These are phyloP conservation scores for Pogonocherus hispidulus DNA, from an alignment of 2,888 invertebrate genomes.

Conservation along the genomic window DNA sequence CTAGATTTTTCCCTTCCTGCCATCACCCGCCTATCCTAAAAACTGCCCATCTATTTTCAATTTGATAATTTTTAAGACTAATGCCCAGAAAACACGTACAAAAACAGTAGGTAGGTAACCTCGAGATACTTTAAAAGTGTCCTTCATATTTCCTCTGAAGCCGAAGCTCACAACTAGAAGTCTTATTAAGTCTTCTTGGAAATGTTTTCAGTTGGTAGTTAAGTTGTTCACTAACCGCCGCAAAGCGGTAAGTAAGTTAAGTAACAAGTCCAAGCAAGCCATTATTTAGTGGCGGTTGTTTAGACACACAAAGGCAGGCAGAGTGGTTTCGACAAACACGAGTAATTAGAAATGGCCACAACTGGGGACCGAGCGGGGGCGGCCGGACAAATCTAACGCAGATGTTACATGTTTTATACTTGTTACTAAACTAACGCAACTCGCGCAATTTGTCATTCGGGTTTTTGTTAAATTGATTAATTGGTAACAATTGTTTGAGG, in stretches of 20 bases:
- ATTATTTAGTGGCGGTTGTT: conserved; percentile 24
- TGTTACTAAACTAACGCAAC: conserved; percentile 58
- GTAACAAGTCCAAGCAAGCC: conserved; percentile 16
- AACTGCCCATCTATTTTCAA: too few species aligned
- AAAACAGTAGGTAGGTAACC: too few species aligned
- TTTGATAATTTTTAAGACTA: too few species aligned
- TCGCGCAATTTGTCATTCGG: conserved; percentile 60
- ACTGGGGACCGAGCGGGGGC: conserved; percentile 39
- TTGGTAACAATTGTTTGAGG: conserved; percentile 49
- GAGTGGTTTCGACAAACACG: conserved; percentile 36
- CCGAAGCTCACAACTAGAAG: too few species aligned
- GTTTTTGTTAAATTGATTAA: conserved; percentile 60
- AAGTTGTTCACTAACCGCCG: conserved; percentile 13
- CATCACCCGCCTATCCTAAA: too few species aligned
- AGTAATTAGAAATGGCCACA: conserved; percentile 56
- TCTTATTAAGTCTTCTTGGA: background rate
- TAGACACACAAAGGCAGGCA: conserved; percentile 20
- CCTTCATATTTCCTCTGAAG: too few species aligned
- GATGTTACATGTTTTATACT: conserved; percentile 62
- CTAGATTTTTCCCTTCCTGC: too few species aligned
- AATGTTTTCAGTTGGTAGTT: background rate
- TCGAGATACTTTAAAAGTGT: too few species aligned
- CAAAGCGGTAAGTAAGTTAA: conserved; percentile 12
- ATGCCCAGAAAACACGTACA: too few species aligned
- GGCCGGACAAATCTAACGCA: conserved; percentile 59